Evolutionary conservation across 2,113 vertebrate species (phyloP).

Genomic region (Piaya cayana): DNA sequence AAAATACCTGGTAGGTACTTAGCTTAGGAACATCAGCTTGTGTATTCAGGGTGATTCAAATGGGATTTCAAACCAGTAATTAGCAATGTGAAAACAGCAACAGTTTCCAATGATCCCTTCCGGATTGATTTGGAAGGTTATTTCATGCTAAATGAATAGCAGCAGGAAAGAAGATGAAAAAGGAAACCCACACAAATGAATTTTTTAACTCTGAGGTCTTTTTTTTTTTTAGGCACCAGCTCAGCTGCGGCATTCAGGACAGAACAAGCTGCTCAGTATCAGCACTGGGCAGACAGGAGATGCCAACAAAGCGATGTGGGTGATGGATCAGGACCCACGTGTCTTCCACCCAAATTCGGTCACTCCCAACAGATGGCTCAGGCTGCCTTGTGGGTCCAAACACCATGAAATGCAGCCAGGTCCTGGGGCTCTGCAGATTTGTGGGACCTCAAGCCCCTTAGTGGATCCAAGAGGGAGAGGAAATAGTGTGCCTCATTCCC

Average conservation of each 20-base stretch:
- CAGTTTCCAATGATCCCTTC: conserved; percentile 38
- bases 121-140: conserved; percentile 42
- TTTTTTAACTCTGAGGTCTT: neutral
- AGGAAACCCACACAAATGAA: neutral
- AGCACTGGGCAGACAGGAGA: neutral
- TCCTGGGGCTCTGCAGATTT: fast-evolving
- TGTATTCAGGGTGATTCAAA: neutral
- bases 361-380: neutral
- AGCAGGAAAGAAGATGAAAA: conserved; percentile 48
- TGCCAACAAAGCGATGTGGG: neutral
- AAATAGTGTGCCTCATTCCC: fast-evolving
- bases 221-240: neutral
- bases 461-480: neutral
- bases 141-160: conserved; percentile 59
- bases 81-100: conserved; percentile 27
- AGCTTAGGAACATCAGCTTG: neutral
- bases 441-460: fast-evolving
- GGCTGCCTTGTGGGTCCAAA: neutral
- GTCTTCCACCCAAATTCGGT: neutral
- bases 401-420: fast-evolving
- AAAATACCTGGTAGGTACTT: conserved; percentile 43
- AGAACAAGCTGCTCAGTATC: neutral
- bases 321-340: fast-evolving
- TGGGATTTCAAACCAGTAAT: conserved; percentile 25
- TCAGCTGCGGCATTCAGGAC: neutral